Evolutionary conservation across 2,888 invertebrate species (phyloP).

Genomic region (Tiliacea aurago): DNA sequence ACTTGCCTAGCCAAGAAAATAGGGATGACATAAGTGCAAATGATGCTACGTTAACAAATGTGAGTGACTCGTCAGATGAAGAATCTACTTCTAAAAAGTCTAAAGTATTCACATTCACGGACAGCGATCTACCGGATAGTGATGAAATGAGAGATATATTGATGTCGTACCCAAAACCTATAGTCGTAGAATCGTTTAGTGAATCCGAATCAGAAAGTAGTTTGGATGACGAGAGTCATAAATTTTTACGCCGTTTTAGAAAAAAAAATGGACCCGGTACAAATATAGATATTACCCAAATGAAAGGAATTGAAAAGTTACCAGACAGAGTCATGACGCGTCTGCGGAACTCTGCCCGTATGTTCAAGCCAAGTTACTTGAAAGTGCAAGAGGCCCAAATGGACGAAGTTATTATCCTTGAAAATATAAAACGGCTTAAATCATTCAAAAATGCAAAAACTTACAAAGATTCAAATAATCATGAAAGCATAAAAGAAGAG

Average conservation of each 20-base stretch:
- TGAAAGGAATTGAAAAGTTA: conserved; percentile 71
- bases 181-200: conserved; percentile 72
- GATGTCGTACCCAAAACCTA: conserved; percentile 58
- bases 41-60: conserved; percentile 61
- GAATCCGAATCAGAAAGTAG: conserved; percentile 80
- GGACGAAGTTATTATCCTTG: conserved; percentile 77
- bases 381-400: conserved; percentile 76
- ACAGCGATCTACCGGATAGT: conserved; percentile 80
- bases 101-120: conserved; percentile 72
- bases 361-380: conserved; percentile 74
- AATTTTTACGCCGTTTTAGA: conserved; percentile 68
- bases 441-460: conserved; percentile 69
- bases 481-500: conserved; percentile 30
- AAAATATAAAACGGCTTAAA: conserved; percentile 79
- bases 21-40: background rate
- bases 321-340: conserved; percentile 78
- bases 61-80: conserved; percentile 77
- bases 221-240: conserved; percentile 73
- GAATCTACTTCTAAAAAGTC: conserved; percentile 79
- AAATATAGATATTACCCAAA: conserved; percentile 76
- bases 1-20: conserved; percentile 40
- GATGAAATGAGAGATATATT: conserved; percentile 83
- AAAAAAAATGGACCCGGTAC: conserved; percentile 69
- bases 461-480: conserved; percentile 16
- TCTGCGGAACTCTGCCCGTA: conserved; percentile 33